Evolutionary conservation across 2,888 invertebrate genomes (phyloP).

Genomic region (Rhagium mordax): DNA sequence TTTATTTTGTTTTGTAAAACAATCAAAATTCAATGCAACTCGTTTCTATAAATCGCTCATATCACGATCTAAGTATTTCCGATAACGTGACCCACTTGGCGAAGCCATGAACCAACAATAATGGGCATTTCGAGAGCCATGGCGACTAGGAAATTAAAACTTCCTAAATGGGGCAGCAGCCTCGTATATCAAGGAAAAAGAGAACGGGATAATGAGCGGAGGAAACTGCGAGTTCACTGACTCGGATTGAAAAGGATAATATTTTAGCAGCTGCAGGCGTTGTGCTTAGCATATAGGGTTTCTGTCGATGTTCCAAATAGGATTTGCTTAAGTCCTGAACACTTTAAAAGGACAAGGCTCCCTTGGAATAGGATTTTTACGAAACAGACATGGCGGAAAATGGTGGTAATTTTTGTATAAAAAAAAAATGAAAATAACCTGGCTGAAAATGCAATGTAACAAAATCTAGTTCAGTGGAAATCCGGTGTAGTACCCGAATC

Average conservation of each 20-base stretch:
- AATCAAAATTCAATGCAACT: too few species aligned
- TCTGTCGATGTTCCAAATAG: neutral
- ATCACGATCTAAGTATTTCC: neutral
- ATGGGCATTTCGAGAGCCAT: too few species aligned
- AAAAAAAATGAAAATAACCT: too few species aligned
- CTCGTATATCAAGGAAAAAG: neutral
- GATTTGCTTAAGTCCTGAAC: neutral
- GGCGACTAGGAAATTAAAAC: neutral
- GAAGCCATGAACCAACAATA: neutral
- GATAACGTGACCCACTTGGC: neutral
- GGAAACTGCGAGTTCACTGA: constrained; percentile 19
- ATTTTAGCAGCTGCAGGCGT: neutral
- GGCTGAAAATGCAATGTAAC: too few species aligned
- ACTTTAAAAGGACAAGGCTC: neutral
- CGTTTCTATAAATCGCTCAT: neutral
- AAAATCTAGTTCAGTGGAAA: too few species aligned
- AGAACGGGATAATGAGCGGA: neutral
- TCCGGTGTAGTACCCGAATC: too few species aligned
- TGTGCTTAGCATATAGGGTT: neutral
- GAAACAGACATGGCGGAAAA: too few species aligned
- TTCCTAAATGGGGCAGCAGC: neutral
- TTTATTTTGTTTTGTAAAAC: too few species aligned
- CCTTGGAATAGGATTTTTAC: neutral
- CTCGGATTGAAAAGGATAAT: constrained; percentile 9
- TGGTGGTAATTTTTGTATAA: too few species aligned